A percentile compares a stretch with the other conserved stretches of the same genome.
phyloP scores from a whole-genome alignment of 1,140 invertebrate genomes.

The Dinothrombium tinctorium region DNA sequence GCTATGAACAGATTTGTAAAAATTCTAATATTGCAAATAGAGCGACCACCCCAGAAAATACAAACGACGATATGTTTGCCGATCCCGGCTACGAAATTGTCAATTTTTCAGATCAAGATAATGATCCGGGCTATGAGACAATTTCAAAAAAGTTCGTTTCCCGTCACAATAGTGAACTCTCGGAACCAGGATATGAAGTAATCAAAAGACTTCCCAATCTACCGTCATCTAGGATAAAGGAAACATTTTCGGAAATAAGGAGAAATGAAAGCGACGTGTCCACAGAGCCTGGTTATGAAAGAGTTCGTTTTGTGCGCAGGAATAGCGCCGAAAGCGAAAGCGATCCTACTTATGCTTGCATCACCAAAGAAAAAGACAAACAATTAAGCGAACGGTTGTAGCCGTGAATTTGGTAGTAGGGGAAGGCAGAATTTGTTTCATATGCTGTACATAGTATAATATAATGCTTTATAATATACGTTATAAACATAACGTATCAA shows the following conservation, averaged over 20 bases:
- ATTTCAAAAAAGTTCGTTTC: conserved; percentile 3
- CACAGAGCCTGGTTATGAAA: conserved; percentile 5
- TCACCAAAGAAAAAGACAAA: too few relatives aligned
- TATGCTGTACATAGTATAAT: too few relatives aligned
- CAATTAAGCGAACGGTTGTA: too few relatives aligned
- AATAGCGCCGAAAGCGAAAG: not conserved
- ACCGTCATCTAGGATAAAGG: not conserved
- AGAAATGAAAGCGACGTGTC: not conserved
- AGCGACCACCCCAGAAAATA: not conserved
- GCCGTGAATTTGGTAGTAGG: too few relatives aligned
- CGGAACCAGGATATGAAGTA: not conserved
- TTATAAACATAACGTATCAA: too few relatives aligned
- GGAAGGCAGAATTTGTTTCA: too few relatives aligned
- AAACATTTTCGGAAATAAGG: not conserved
- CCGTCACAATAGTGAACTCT: not conserved
- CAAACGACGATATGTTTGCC: not conserved
- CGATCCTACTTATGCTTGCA: conserved; percentile 7
- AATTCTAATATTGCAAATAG: not conserved
- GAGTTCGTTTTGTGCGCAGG: not conserved
- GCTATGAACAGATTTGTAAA: not conserved
- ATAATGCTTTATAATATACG: too few relatives aligned
- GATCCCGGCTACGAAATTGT: conserved; percentile 6
- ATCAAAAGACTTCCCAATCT: too few relatives aligned
- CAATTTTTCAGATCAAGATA: conserved; percentile 2
- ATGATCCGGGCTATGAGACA: conserved; percentile 8